These are phyloP conservation scores for Gastrophysa polygoni DNA, from an alignment of 2,888 invertebrate genomes.

Conservation along the genomic window DNA sequence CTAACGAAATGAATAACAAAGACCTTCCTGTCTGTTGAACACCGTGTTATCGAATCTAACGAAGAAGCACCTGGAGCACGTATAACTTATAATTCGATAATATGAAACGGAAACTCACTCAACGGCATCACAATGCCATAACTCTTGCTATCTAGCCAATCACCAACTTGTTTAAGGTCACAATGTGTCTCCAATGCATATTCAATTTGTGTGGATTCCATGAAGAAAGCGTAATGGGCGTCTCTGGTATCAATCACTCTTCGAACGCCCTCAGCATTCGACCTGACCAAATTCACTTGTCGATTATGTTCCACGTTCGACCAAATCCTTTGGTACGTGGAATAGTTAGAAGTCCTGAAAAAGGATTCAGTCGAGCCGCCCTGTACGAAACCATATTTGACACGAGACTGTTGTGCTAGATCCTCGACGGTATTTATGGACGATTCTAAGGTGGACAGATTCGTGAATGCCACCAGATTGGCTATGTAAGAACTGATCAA, in stretches of 20 bases:
- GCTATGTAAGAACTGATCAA: conserved; percentile 94
- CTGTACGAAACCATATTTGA: conserved; percentile 86
- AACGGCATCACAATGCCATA: conserved; percentile 92
- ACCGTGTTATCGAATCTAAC: no score
- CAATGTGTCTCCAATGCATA: conserved; percentile 87
- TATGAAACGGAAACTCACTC: conserved; percentile 68
- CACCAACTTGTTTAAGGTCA: conserved; percentile 80
- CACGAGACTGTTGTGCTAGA: conserved; percentile 90
- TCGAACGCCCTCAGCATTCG: conserved; percentile 85
- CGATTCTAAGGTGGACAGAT: conserved; percentile 84
- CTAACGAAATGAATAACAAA: no score
- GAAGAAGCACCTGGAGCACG: no score
- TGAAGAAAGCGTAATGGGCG: conserved; percentile 87
- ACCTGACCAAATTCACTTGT: conserved; percentile 81
- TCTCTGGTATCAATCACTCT: conserved; percentile 79
- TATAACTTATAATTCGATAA: no score
- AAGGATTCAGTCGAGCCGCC: conserved; percentile 91
- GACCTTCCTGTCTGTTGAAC: no score
- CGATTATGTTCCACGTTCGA: conserved; percentile 74
- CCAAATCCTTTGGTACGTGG: conserved; percentile 48
- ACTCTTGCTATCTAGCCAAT: conserved; percentile 85
- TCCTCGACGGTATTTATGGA: conserved; percentile 91
- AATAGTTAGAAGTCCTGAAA: conserved; percentile 70
- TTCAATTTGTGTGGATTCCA: conserved; percentile 96
- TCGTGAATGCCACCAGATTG: conserved; percentile 90